Evolutionary conservation across 2,797 vertebrate genomes (phyloP), one percentile per base, ranked within the genome.

Genomic region (Rhincodon typus): DNA sequence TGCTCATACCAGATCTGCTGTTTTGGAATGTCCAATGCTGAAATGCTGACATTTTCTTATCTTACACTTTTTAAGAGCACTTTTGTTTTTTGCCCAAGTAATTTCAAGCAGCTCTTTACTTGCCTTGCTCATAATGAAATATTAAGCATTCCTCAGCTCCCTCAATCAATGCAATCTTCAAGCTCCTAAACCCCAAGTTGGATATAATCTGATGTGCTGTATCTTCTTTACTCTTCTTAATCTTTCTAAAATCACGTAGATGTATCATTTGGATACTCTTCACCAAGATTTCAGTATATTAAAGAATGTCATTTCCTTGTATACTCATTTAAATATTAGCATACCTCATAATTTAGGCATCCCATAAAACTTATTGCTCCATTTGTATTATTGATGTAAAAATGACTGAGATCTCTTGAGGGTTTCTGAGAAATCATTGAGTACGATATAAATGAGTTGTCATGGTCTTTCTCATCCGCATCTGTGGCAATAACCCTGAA

Each of bases 291-390:
- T 6, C 53, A 57, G 57, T 57, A 57, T 57, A 57, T 57, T 57
- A 57, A 57, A 57, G 5, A 19, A 4, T n/a, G 34, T 30, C 70
- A 72, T 38, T 79, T 79, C n/a, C 74, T 79, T 13, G 3, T 15
- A 79, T n/a, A 38, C 0, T 38, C 23, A 57, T 88, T 62, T 27
- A 42, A 67, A 42, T 25, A n/a, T 70, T 69, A 30, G 50, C 27
- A 42, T 94, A 94, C 66, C 91, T 70, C 19, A 42, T 70, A 69
- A 94, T 94, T 46, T 4, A 94, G n/a, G 66, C 91, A 94, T 67
- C 34, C 27, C 69, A 6, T 94, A 69, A 69, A 69, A 94, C n/a
- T 70, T 69, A 94, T 69, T 69, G 66, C 62, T 94, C 91, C 91
- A 42, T 53, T 88, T 62, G 34, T 25, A 38, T 10, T 0, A 42